These are phyloP conservation scores for Urocolius indicus DNA, from an alignment of 2,113 vertebrate species.

Conservation along the genomic window DNA sequence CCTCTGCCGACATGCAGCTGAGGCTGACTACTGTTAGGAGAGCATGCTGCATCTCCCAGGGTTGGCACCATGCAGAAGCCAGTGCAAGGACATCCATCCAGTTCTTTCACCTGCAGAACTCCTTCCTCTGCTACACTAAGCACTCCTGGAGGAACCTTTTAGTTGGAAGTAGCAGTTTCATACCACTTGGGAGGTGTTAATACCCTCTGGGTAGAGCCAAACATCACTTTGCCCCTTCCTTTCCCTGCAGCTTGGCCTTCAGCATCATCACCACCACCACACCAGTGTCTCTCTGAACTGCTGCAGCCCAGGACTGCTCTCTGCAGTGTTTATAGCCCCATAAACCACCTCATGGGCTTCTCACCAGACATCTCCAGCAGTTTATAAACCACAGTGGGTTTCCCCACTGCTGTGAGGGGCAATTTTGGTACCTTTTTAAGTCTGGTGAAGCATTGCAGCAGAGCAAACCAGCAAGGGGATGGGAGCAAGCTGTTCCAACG, in stretches of 20 bases:
- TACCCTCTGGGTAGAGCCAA: background rate
- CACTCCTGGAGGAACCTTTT: background rate
- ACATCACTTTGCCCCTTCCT: rapidly evolving
- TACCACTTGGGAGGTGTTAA: too few species aligned
- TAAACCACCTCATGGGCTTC: rapidly evolving
- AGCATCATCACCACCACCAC: rapidly evolving
- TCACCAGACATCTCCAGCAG: background rate
- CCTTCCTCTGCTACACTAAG: rapidly evolving
- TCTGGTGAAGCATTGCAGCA: background rate
- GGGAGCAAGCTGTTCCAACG: background rate
- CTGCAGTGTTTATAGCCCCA: rapidly evolving
- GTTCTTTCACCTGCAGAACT: rapidly evolving
- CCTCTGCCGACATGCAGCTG: background rate
- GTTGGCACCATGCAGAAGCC: rapidly evolving
- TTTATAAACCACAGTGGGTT: rapidly evolving
- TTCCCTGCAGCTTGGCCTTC: background rate
- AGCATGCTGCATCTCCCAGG: rapidly evolving
- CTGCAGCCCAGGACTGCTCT: background rate
- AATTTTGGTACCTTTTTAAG: background rate
- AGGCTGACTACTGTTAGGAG: background rate
- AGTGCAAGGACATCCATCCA: background rate
- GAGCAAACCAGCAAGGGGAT: background rate
- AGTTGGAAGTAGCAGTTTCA: background rate
- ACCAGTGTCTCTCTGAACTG: rapidly evolving
- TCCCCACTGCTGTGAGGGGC: rapidly evolving